Evolutionary conservation across 1,140 invertebrate genomes (phyloP).

Genomic region (Aphelenchoides besseyi): DNA sequence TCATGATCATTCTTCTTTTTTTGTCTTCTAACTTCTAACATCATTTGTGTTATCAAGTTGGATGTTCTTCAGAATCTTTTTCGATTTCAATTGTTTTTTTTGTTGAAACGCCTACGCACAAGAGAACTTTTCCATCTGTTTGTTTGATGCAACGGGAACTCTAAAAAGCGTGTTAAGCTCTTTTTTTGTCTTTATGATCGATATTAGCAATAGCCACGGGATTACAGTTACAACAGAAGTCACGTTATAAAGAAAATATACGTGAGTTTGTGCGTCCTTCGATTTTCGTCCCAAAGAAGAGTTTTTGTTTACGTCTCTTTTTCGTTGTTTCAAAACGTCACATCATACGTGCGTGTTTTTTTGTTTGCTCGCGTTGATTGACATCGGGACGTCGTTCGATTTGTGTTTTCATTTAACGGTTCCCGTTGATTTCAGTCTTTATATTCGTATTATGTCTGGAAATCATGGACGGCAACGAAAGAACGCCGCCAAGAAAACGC

Average conservation of each 20-base stretch:
- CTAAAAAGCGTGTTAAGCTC: no score
- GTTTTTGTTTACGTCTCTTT: conserved; percentile 1
- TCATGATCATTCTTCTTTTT: no score
- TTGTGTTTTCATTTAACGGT: background rate
- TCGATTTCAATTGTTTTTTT: no score
- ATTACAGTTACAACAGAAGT: background rate
- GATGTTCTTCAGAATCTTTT: no score
- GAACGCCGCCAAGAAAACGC: conserved; percentile 3
- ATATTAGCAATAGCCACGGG: no score
- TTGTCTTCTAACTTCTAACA: no score
- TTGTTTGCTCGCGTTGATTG: background rate
- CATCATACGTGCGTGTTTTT: background rate
- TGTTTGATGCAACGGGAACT: background rate
- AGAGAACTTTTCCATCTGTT: no score
- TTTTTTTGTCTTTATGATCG: no score
- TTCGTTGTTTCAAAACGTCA: background rate
- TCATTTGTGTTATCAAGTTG: no score
- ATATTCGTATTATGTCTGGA: conserved; percentile 6
- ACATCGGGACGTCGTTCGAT: background rate
- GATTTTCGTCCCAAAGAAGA: conserved; percentile 3
- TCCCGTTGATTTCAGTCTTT: background rate
- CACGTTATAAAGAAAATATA: background rate
- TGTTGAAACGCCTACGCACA: no score
- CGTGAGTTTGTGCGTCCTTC: background rate
- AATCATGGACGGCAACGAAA: conserved; percentile 7